Evolutionary conservation across 2,888 invertebrate species (phyloP).

Genomic region (Sinhomidia bicolor): DNA sequence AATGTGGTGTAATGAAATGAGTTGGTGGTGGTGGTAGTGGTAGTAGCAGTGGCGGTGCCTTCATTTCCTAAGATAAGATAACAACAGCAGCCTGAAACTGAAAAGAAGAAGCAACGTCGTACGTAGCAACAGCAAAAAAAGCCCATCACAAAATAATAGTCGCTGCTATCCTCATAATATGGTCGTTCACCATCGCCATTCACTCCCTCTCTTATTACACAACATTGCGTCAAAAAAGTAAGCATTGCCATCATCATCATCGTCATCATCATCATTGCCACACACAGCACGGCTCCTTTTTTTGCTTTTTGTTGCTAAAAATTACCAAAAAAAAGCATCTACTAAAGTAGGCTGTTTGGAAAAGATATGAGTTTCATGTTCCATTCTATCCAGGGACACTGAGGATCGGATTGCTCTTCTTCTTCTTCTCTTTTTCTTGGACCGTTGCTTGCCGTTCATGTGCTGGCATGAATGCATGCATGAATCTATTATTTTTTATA

Average conservation of each 20-base stretch:
- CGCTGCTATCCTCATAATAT: conserved; percentile 35
- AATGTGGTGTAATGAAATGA: conserved; percentile 51
- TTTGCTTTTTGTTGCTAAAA: conserved; percentile 58
- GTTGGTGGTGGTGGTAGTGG: too few relatives aligned
- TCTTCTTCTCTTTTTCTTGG: background rate
- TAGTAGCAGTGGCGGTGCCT: too few relatives aligned
- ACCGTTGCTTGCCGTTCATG: background rate
- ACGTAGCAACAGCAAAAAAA: background rate
- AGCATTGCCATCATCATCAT: background rate
- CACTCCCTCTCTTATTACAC: conserved; percentile 16
- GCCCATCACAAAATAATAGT: background rate
- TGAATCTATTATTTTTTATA: conserved; percentile 32
- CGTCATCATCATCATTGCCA: background rate
- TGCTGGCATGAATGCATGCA: background rate
- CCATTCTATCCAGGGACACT: conserved; percentile 22
- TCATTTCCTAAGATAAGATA: conserved; percentile 67
- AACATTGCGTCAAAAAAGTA: conserved; percentile 65
- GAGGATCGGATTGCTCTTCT: conserved; percentile 36
- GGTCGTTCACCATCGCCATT: conserved; percentile 44
- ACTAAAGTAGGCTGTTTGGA: conserved; percentile 40
- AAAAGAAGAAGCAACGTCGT: conserved; percentile 3
- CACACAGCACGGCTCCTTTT: background rate
- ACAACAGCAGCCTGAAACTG: background rate
- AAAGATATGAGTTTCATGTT: conserved; percentile 37
- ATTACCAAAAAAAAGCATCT: conserved; percentile 33